A percentile compares a stretch with the other conserved stretches of the same genome.
Evolutionary conservation across 2,113 vertebrate genomes (phyloP).

Genomic region (Vulpes lagopus): DNA sequence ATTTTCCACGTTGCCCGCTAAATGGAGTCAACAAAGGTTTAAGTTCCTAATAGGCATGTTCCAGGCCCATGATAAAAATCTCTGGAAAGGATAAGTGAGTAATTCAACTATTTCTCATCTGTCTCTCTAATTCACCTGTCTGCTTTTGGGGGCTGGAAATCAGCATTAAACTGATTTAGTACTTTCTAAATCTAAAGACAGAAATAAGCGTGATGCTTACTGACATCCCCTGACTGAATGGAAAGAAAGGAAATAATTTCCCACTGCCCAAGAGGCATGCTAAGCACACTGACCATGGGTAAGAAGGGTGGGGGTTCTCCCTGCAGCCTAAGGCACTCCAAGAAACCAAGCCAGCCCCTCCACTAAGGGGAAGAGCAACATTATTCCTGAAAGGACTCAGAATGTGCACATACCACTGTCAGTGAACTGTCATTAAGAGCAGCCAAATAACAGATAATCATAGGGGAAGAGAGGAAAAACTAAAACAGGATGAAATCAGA

Average conservation of each 20-base stretch:
- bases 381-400: neutral
- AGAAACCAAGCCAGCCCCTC: neutral
- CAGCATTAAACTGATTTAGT: constrained; percentile 47
- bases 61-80: neutral
- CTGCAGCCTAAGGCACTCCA: neutral
- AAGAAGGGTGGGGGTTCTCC: no score
- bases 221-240: neutral
- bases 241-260: neutral
- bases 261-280: neutral
- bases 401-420: neutral
- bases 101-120: neutral
- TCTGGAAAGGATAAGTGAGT: neutral
- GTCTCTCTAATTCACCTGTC: neutral
- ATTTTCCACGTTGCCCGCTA: constrained; percentile 55
- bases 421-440: neutral
- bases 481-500: no score
- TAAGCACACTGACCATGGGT: rapidly evolving
- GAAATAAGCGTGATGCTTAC: neutral
- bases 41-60: neutral
- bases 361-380: neutral
- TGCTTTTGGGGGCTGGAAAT: neutral
- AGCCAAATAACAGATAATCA: neutral
- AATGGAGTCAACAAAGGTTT: constrained; percentile 46
- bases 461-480: no score
- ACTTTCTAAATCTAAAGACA: constrained; percentile 14